Percentiles rank a stretch among this genome's conserved stretches.
Evolutionary conservation across 2,113 vertebrate species (phyloP).

Genomic region (Pomatostomus ruficeps): DNA sequence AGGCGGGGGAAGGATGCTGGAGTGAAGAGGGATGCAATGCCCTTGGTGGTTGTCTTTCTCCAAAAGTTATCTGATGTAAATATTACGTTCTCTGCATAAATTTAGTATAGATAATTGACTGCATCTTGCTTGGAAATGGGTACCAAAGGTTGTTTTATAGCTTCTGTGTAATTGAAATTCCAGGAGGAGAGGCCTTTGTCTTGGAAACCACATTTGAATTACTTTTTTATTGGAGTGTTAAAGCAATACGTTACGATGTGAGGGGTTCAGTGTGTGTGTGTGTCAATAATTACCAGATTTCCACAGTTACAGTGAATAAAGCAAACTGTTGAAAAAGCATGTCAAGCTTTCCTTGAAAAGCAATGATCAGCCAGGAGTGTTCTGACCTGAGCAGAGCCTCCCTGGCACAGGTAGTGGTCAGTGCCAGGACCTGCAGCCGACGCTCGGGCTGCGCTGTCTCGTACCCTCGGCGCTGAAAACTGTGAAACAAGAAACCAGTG

Average conservation of each 20-base stretch:
- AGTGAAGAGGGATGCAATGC: background rate
- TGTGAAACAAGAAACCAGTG: background rate
- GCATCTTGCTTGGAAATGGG: constrained; percentile 31
- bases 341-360: background rate
- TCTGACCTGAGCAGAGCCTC: background rate
- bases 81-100: constrained; percentile 21
- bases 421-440: background rate
- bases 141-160: constrained; percentile 16
- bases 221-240: background rate
- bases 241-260: background rate
- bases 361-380: background rate
- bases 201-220: constrained; percentile 6
- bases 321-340: constrained; percentile 6
- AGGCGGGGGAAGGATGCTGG: background rate
- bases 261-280: constrained; percentile 21
- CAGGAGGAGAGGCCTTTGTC: constrained; percentile 21
- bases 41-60: constrained; percentile 13
- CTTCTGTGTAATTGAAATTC: constrained; percentile 20
- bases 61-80: constrained; percentile 19
- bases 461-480: rapidly evolving
- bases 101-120: constrained; percentile 47
- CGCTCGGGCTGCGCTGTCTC: rapidly evolving
- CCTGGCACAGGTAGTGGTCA: rapidly evolving
- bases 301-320: constrained; percentile 26
- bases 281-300: constrained; percentile 54